Evolutionary conservation across 2,888 invertebrate species (phyloP).

Genomic region (Perithous albicinctus): DNA sequence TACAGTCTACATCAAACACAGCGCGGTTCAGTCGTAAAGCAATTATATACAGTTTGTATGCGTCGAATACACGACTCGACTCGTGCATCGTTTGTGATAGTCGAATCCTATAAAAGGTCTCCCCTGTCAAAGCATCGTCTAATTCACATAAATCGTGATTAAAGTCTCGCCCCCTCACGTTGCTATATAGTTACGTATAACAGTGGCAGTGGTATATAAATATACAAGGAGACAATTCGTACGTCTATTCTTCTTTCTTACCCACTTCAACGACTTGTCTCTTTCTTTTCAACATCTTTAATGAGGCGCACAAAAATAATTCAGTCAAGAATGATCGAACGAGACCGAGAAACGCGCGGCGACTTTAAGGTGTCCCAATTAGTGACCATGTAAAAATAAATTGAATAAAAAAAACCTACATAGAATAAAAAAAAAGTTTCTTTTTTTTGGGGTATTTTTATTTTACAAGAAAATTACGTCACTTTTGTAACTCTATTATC

Average conservation of each 20-base stretch:
- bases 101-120: constrained; percentile 24
- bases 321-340: constrained; percentile 21
- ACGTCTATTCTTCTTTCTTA: constrained; percentile 1
- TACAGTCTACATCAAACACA: background rate
- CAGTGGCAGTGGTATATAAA: background rate
- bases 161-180: constrained; percentile 14
- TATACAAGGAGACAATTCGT: constrained; percentile 6
- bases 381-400: no score
- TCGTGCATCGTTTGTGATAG: background rate
- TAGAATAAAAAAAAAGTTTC: no score
- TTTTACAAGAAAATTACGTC: no score
- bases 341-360: background rate
- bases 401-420: no score
- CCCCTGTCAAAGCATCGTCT: constrained; percentile 46
- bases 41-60: constrained; percentile 34
- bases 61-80: constrained; percentile 5
- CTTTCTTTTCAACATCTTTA: constrained; percentile 15
- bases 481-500: no score
- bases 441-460: no score
- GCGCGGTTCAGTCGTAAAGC: constrained; percentile 31
- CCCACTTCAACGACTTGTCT: background rate
- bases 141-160: constrained; percentile 54
- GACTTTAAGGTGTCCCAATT: no score
- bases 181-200: background rate
- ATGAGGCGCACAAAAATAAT: constrained; percentile 36